Evolutionary conservation across 2,888 invertebrate species (phyloP), one percentile per base, ranked within the genome.

Genomic region (Diaperis boleti): DNA sequence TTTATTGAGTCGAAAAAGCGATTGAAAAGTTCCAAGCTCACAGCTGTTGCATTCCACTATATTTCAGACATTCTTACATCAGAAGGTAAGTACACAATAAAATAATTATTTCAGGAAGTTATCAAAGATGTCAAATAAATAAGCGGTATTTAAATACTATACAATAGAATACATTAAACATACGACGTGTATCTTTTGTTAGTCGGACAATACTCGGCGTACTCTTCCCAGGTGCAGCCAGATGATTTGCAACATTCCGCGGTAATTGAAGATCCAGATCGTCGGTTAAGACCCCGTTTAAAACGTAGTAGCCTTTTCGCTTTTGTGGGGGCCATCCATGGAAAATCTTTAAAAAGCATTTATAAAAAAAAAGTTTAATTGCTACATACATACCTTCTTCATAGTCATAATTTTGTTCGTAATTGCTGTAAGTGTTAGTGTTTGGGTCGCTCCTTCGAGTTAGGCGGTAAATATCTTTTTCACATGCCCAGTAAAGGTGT

Each of bases 191-290:
- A 72, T 61, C 85, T 78, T 73, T 85, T 85, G 72, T 87, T 87
- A 18, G 85, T 84, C 2, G 87, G 87, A 74, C 87, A 87, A 76
- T 87, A 87, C 76, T 87, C 87, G 3, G 87, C 87, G 70, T 87
- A 87, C 74, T 87, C 87, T 72, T 87, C 87, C 87, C 87, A 87
- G 50, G 86, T 87, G 71, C 87, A 87, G 18, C 85, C 85, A 1
- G 82, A 76, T 35, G 82, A 82, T 68, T 84, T 84, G 76, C 87
- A 87, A 69, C 87, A 87, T 76, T 87, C 87, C 37, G 84, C 82
- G 8, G 87, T 87, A 31, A 87, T 87, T 4, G 85, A 82, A 39
- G 77, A 72, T 26, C 79, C 76, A 14, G 78, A 71, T 60, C 79
- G 70, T 17, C 75, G 70, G 39, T 70, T 66, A 7, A 80, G 4